Base-by-base conservation (phyloP, 1,140 invertebrate species). In the Lycorma delicatula region DNA sequence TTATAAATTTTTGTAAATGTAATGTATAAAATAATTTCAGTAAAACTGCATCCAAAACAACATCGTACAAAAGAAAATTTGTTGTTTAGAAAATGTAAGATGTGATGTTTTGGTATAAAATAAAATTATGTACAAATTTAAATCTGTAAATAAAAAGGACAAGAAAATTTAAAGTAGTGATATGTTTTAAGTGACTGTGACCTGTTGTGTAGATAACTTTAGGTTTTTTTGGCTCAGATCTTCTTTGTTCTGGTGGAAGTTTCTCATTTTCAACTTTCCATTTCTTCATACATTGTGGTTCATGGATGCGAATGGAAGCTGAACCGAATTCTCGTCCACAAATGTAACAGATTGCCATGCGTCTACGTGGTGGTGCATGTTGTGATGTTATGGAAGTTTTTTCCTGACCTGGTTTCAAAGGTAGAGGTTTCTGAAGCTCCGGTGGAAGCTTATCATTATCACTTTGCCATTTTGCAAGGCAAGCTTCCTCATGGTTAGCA, bases 221-320 rank as follows among this genome's bases (percentile, higher is more conserved):
- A 2, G 84, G 84, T 68, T 82, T 85, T 48, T 74, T 64, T 0
- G 85, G 85, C 47, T 78, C 74, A 0, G 78, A 74, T 60, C 81
- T 68, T 29, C 81, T 72, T 56, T 80, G 75, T 55, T 74, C 68
- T 34, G 74, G 71, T 6, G 84, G 82, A 46, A 87, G 68, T 65
- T 81, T 79, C 6, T 79, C 71, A 65, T 88, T 87, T 66, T 87
- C 82, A 38, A 72, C 66, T 26, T 81, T 74, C 85, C 87, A 88
- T 67, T 86, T 87, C 65, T 84, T 79, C 36, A 89, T 64, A 67
- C 87, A 90, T 63, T 89, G 83, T 1, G 85, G 85, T 66, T 89
- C 84, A 71, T 90, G 87, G 55, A 89, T 87, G 23, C 71, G 70
- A 53, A 90, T 81, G 31, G 83, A 85, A 60, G 77, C 79, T 0